Percentiles rank a stretch among this genome's conserved stretches.
Conservation (phyloP, 2,888 invertebrate species). For the Bellardia bayeri region DNA sequence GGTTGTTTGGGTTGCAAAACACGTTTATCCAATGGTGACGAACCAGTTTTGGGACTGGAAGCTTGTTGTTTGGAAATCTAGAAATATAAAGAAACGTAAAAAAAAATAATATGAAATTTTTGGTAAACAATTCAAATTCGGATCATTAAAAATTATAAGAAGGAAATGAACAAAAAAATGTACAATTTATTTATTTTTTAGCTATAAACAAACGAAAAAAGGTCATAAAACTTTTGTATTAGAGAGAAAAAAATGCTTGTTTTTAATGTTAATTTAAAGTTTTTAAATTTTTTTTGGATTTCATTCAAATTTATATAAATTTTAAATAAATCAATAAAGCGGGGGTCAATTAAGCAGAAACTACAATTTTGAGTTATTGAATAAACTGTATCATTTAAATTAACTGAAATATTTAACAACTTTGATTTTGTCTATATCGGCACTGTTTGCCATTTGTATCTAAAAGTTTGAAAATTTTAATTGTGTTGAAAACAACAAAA, state of each 20-base stretch:
- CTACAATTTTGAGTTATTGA: too few species aligned
- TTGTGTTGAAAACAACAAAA: too few species aligned
- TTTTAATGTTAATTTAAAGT: not conserved
- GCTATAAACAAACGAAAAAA: not conserved
- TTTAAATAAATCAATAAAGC: too few species aligned
- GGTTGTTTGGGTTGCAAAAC: slow-evolving; percentile 88
- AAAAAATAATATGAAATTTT: slow-evolving; percentile 8
- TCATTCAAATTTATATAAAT: not conserved
- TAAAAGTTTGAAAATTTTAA: too few species aligned
- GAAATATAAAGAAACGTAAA: slow-evolving; percentile 69
- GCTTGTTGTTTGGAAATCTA: slow-evolving; percentile 84
- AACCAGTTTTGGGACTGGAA: slow-evolving; percentile 83
- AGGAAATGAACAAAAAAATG: not conserved
- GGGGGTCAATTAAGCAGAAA: too few species aligned
- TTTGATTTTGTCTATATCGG: too few species aligned
- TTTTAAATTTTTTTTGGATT: not conserved
- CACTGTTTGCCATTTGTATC: too few species aligned
- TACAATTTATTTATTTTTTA: not conserved
- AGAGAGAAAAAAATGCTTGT: not conserved
- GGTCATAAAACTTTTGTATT: not conserved
- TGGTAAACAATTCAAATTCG: not conserved
- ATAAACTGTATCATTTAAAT: too few species aligned
- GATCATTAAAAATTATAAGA: not conserved
- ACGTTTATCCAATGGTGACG: slow-evolving; percentile 87
- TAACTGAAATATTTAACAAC: too few species aligned